These are phyloP conservation scores for Platerodrilus igneus DNA, from an alignment of 2,888 invertebrate species.

Conservation along the genomic window DNA sequence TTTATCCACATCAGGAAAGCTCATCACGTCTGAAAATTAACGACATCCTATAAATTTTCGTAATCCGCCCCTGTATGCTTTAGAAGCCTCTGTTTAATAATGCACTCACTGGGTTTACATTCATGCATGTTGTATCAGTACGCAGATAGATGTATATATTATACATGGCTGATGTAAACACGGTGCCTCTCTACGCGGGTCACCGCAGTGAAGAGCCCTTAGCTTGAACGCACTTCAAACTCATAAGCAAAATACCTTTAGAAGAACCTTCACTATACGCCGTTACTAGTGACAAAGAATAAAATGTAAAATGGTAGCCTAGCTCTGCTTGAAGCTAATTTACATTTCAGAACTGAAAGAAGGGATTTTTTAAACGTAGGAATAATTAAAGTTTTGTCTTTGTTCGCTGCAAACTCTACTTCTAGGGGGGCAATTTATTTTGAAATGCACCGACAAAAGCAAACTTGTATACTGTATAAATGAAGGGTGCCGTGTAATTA, in stretches of 20 bases:
- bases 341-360: conserved; percentile 14
- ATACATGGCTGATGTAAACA: conserved; percentile 44
- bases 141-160: conserved; percentile 46
- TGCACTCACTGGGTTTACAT: conserved; percentile 41
- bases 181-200: conserved; percentile 33
- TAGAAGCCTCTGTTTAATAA: conserved; percentile 38
- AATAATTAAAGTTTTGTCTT: conserved; percentile 22
- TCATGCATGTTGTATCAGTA: conserved; percentile 45
- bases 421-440: too few relatives aligned
- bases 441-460: too few relatives aligned
- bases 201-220: conserved; percentile 33
- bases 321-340: conserved; percentile 20
- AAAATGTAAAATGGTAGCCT: conserved; percentile 22
- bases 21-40: conserved; percentile 38
- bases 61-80: conserved; percentile 30
- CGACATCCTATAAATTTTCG: conserved; percentile 37
- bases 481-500: too few relatives aligned
- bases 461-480: too few relatives aligned
- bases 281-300: conserved; percentile 22
- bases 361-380: conserved; percentile 13
- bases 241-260: conserved; percentile 35
- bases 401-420: too few relatives aligned
- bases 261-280: conserved; percentile 21
- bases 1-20: conserved; percentile 27
- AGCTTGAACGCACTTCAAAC: conserved; percentile 36